Evolutionary conservation across 92 coral and sea anemone genomes (phyloP).

Genomic region (Actinernus sp.): DNA sequence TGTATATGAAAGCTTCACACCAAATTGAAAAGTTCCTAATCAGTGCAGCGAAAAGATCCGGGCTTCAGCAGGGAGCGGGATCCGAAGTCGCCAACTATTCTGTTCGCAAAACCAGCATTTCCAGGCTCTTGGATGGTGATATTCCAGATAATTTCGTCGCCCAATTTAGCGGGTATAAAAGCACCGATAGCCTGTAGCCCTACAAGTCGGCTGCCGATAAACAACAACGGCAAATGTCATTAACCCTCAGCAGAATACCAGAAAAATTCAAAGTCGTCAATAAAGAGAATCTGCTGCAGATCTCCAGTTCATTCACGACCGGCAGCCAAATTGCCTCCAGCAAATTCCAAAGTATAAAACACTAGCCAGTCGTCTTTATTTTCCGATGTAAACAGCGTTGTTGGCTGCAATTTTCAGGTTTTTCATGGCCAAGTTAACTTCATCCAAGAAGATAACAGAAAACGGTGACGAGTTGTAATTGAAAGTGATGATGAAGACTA

Average conservation of each 20-base stretch:
- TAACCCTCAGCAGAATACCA: slow-evolving; percentile 4
- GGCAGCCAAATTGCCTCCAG: no score
- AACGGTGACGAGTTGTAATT: no score
- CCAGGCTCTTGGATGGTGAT: slow-evolving; percentile 50
- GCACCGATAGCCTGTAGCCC: slow-evolving; percentile 25
- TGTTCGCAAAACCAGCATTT: slow-evolving; percentile 41
- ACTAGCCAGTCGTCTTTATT: slow-evolving; percentile 13
- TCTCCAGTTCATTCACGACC: no score
- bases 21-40: slow-evolving; percentile 50
- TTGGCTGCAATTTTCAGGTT: slow-evolving; percentile 2
- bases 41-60: slow-evolving; percentile 49
- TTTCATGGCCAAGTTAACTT: slow-evolving; percentile 6
- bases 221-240: slow-evolving; percentile 25
- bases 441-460: no score
- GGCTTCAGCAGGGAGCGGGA: slow-evolving; percentile 21
- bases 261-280: no score
- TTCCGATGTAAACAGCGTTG: background rate
- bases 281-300: no score
- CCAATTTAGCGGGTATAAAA: slow-evolving; percentile 36
- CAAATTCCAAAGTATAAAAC: no score
- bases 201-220: slow-evolving; percentile 27
- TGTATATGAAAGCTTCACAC: slow-evolving; percentile 57
- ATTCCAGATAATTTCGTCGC: slow-evolving; percentile 43
- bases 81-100: slow-evolving; percentile 59
- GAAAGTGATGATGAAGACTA: no score